Evolutionary conservation across 2,113 vertebrate species (phyloP).

Genomic region (Aplodontia rufa): DNA sequence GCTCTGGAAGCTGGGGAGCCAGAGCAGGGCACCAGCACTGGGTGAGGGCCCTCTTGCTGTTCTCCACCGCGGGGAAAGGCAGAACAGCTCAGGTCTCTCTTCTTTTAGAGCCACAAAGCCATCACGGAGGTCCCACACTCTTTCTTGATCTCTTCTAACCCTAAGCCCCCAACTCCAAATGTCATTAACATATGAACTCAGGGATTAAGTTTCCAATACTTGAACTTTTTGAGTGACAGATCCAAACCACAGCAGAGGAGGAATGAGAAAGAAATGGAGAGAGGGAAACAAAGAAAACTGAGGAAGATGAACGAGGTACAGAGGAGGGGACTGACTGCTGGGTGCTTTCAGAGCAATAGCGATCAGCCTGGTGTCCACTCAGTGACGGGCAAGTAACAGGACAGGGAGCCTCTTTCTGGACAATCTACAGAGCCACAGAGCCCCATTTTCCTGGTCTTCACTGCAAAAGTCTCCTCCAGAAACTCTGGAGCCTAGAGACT

Average conservation of each 20-base stretch:
- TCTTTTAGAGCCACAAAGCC: background rate
- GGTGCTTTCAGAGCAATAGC: background rate
- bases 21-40: background rate
- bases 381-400: rapidly evolving
- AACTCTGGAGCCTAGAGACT: background rate
- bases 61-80: too few species aligned
- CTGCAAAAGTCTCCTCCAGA: background rate
- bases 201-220: background rate
- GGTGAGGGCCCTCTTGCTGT: background rate
- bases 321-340: background rate
- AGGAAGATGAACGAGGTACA: background rate
- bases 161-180: background rate
- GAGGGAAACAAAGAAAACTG: background rate
- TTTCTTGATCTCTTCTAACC: too few species aligned
- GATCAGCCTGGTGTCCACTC: rapidly evolving
- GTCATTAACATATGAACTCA: background rate
- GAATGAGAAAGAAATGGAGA: too few species aligned
- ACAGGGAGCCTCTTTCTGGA: background rate
- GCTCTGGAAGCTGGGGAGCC: too few species aligned
- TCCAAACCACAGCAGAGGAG: too few species aligned
- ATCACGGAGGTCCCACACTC: background rate
- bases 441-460: background rate
- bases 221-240: too few species aligned
- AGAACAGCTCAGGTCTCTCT: background rate
- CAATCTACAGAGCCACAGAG: background rate